These are phyloP conservation scores for Scaptomyza reducta DNA, from an alignment of 2,888 invertebrate genomes.

Conservation along the genomic window DNA sequence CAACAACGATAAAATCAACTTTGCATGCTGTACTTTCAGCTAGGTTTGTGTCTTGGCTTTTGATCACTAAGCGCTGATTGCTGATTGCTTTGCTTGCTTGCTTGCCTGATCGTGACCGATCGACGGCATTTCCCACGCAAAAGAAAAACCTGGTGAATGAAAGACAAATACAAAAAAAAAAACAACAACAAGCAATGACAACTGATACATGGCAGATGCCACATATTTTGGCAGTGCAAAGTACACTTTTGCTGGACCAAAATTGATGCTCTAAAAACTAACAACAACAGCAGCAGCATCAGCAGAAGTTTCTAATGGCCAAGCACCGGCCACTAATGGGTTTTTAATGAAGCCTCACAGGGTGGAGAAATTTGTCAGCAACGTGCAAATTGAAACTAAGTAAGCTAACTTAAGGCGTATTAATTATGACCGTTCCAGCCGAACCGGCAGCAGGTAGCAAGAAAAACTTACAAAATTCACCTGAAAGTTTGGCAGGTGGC, in stretches of 20 bases:
- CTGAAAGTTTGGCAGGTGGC: slow-evolving; percentile 67
- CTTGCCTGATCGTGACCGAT: slow-evolving; percentile 64
- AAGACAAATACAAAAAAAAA: slow-evolving; percentile 6
- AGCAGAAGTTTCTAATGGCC: slow-evolving; percentile 38
- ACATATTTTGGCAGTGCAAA: slow-evolving; percentile 21
- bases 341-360: slow-evolving; percentile 70
- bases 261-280: slow-evolving; percentile 13
- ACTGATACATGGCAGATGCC: slow-evolving; percentile 31
- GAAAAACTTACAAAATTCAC: slow-evolving; percentile 12
- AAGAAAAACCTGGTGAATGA: slow-evolving; percentile 32
- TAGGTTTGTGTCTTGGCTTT: slow-evolving; percentile 45
- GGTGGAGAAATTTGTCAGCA: slow-evolving; percentile 65
- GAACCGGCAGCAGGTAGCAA: slow-evolving; percentile 11
- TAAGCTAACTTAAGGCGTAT: slow-evolving; percentile 74
- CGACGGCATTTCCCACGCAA: slow-evolving; percentile 77
- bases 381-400: slow-evolving; percentile 67
- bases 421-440: slow-evolving; percentile 74
- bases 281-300: neutral
- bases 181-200: neutral
- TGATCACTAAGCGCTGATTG: slow-evolving; percentile 28
- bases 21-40: slow-evolving; percentile 53
- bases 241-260: slow-evolving; percentile 17
- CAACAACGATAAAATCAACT: slow-evolving; percentile 67
- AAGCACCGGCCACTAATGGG: slow-evolving; percentile 57
- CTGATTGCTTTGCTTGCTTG: slow-evolving; percentile 35